Evolutionary conservation across 1,140 invertebrate genomes (phyloP), one percentile per base, ranked within the genome.

Genomic region (Laupala kohalensis): DNA sequence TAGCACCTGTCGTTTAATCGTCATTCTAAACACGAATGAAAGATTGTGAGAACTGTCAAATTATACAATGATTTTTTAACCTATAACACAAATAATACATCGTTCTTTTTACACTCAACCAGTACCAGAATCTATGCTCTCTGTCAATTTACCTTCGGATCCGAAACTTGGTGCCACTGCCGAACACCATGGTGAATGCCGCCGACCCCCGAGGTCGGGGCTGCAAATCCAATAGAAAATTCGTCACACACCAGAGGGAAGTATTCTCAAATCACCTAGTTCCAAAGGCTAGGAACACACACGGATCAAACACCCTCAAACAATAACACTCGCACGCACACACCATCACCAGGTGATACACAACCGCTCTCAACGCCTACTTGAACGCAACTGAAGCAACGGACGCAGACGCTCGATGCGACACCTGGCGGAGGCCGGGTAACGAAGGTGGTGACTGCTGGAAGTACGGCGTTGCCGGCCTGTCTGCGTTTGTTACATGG

Each of bases 131-230:
- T 19, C 37, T 13, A 53, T 19, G 37, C 9, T 53, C 37, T 9
- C 37, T 53, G 30, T 15, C 30, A 13, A 0, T 53, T 69, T 83
- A 87, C 86, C 86, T 86, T 78, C 84, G 81, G 71, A 87, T 85
- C 28, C 85, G 80, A 78, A 87, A 87, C 75, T 87, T 87, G 78
- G 85, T 87, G 67, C 80, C 80, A 76, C 83, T 86, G 64, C 86
- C 85, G 77, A 87, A 87, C 72, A 87, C 85, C 85, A 87, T 87
- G 73, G 64, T 67, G 24, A 29, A 62, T 15, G 24, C 25, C 37
- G 37, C 37, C 37, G 37, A 4, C 37, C 37, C 19, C 37, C 19
- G 9, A 19, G 37, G 9, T 19, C 37, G 37, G 37, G 37, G 37
- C 4, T 9, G n/a, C n/a, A n/a, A n/a, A n/a, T n/a, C n/a, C n/a